Base-by-base conservation (phyloP, 1,140 invertebrate genomes). In the Solen grandis region DNA sequence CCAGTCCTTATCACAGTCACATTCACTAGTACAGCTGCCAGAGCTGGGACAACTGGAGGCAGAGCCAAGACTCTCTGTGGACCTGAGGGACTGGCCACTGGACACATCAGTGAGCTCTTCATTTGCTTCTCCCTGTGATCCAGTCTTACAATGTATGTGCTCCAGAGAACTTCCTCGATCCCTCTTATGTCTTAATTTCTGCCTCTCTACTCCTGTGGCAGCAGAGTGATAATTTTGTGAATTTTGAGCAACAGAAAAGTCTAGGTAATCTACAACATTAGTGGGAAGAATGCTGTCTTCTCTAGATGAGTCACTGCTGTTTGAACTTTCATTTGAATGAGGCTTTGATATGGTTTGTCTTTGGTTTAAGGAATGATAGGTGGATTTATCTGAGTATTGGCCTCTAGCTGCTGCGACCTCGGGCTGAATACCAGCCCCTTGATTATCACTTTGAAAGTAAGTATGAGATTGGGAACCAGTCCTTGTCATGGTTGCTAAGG, bases 41-140 rank as follows among this genome's bases (percentile, higher is more conserved):
- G 86, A 90, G 85, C 90, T 92, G 31, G 91, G 92, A 69, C 90
- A 92, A 76, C 86, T 86, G 35, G 19, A 54, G 31, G 57, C 62
- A 66, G 35, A 72, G 57, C 19, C 65, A 62, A 13, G 29, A 62
- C 74, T 74, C 59, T 29, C 72, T 38, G 59, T 31, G 10, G n/a
- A 5, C 35, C 19, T n/a, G 29, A n/a, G 14, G 19, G 31, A 27
- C 36, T 25, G 62, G 19, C 77, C 80, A 65, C 62, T 72, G 27
- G 81, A 83, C 22, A 79, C 77, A 13, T 85, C 72, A 31, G 82
- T 14, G 31, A n/a, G 46, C 46, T n/a, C 46, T n/a, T n/a, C n/a
- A n/a, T n/a, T n/a, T n/a, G n/a, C 46, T 22, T 59, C 19, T 10
- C 35, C 62, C 35, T 31, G 62, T 19, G 74, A 62, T 27, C 68